These are phyloP conservation scores for Paratrypauchen microcephalus DNA, from an alignment of 2,797 vertebrate genomes.

Conservation along the genomic window DNA sequence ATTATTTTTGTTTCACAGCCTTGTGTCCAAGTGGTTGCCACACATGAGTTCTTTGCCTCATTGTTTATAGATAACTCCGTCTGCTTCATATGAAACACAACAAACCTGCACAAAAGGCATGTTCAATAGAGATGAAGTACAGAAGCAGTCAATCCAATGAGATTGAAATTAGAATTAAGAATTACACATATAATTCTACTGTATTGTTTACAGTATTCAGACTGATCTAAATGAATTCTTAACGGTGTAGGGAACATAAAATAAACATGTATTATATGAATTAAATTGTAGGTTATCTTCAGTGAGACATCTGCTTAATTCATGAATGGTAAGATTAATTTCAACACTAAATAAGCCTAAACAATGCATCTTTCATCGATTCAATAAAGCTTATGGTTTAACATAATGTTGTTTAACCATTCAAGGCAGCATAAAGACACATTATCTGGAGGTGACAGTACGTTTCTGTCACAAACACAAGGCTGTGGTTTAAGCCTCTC, in stretches of 20 bases:
- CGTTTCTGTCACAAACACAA: background rate
- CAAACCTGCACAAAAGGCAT: background rate
- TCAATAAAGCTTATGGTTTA: background rate
- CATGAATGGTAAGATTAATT: background rate
- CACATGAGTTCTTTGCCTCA: slow-evolving; percentile 46
- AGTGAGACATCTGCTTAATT: background rate
- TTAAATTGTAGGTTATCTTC: background rate
- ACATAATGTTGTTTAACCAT: background rate
- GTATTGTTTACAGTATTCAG: slow-evolving; percentile 8
- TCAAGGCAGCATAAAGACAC: too few species aligned
- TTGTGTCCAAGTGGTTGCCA: slow-evolving; percentile 89
- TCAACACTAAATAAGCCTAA: background rate
- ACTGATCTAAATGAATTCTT: background rate
- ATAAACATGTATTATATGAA: background rate
- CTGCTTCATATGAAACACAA: slow-evolving; percentile 34
- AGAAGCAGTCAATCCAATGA: background rate
- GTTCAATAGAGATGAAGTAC: background rate
- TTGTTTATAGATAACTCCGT: slow-evolving; percentile 47
- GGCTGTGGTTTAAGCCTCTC: too few species aligned
- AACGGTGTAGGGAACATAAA: background rate
- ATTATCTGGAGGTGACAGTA: too few species aligned
- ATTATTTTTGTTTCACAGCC: slow-evolving; percentile 76
- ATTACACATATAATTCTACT: slow-evolving; percentile 31
- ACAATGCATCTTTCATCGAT: background rate
- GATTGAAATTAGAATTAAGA: background rate